Conservation (phyloP, 1,140 invertebrate species). For the Achatina immaculata region DNA sequence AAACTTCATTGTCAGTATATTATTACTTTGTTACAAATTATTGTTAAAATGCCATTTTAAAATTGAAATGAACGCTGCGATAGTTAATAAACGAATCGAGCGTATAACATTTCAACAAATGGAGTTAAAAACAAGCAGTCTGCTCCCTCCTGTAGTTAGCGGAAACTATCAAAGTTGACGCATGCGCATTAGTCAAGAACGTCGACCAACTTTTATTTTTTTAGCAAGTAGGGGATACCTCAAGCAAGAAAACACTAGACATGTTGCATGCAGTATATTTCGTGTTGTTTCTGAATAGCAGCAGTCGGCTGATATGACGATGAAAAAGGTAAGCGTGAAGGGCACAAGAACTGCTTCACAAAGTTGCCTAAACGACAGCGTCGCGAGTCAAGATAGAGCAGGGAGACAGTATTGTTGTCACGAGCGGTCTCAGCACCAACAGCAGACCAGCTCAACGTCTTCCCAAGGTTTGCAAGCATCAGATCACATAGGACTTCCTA, state of each 20-base stretch:
- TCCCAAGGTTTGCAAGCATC: not conserved
- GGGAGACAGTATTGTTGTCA: not conserved
- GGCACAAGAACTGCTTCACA: constrained; percentile 42
- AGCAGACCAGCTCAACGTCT: not conserved
- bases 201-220: not conserved
- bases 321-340: constrained; percentile 61
- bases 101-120: constrained; percentile 37
- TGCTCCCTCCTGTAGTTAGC: constrained; percentile 25
- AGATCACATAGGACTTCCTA: not conserved
- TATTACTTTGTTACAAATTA: too few relatives aligned
- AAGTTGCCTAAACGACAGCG: constrained; percentile 45
- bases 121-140: constrained; percentile 20
- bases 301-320: constrained; percentile 40
- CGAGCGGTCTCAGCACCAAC: not conserved
- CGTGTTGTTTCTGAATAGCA: not conserved
- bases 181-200: constrained; percentile 43
- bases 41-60: too few relatives aligned
- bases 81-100: too few relatives aligned
- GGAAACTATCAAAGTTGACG: constrained; percentile 15
- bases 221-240: not conserved
- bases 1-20: too few relatives aligned
- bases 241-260: not conserved
- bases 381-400: constrained; percentile 41
- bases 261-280: not conserved
- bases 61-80: too few relatives aligned